These are phyloP conservation scores for Machaerirhynchus nigripectus DNA, from an alignment of 2,113 vertebrate genomes.

Conservation along the genomic window DNA sequence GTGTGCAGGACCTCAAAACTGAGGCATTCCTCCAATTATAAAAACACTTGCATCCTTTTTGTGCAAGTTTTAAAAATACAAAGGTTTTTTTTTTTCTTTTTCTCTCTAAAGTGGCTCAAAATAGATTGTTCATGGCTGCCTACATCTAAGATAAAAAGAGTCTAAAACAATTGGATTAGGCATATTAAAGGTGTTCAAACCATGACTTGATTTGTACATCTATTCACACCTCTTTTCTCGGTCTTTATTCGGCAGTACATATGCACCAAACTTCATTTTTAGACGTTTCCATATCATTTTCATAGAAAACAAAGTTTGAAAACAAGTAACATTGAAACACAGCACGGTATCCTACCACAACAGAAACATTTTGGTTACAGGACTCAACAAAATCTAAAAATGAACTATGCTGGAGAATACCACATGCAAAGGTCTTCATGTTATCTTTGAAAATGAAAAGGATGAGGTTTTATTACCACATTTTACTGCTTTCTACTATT, in stretches of 20 bases:
- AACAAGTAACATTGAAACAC: constrained; percentile 93
- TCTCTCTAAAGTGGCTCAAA: constrained; percentile 91
- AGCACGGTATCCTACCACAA: constrained; percentile 92
- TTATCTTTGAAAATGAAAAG: constrained; percentile 85
- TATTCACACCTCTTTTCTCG: constrained; percentile 82
- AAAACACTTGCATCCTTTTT: constrained; percentile 80
- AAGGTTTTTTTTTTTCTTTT: constrained; percentile 50
- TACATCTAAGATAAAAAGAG: constrained; percentile 87
- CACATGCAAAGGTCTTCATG: constrained; percentile 90
- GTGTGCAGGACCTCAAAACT: constrained; percentile 80
- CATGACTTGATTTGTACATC: constrained; percentile 87
- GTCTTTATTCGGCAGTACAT: constrained; percentile 90
- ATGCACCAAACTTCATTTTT: constrained; percentile 90
- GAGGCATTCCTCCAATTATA: constrained; percentile 85
- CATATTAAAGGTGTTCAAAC: constrained; percentile 86
- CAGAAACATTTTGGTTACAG: constrained; percentile 87
- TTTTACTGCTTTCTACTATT: constrained; percentile 78
- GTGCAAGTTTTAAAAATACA: constrained; percentile 83
- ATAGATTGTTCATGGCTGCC: constrained; percentile 89
- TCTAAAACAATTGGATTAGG: constrained; percentile 87
- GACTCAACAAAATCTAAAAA: constrained; percentile 95
- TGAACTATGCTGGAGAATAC: constrained; percentile 92
- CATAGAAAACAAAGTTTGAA: constrained; percentile 89
- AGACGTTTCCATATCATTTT: constrained; percentile 90
- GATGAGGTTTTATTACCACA: constrained; percentile 81